Base-by-base conservation (phyloP, 1,140 invertebrate genomes). In the Sminthurinus signatus region DNA sequence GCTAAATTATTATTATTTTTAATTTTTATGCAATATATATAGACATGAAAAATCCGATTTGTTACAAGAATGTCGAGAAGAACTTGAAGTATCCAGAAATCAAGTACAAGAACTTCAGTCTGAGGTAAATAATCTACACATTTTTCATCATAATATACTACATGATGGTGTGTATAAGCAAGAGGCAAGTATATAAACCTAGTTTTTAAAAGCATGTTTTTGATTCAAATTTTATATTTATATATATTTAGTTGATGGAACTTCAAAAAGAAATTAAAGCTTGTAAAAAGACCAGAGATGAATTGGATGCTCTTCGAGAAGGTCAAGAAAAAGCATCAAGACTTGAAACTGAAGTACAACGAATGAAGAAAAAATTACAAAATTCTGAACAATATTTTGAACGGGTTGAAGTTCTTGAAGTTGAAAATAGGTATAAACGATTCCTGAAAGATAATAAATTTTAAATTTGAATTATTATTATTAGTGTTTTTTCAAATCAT, bases 11-110 rank as follows among this genome's bases (percentile, higher is more conserved):
- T n/a, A n/a, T n/a, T n/a, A n/a, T n/a, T n/a, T 48, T 48, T 17
- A 48, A 17, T 10, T 14, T 15, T 55, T 25, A 28, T 55, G 43
- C 12, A 42, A 60, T 42, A 19, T 43, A 60, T 59, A 4, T 27
- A 71, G 70, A 28, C 39, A 60, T 27, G 67, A 67, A 32, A 72
- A 72, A 63, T 59, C 70, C 1, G 70, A 69, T 21, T 48, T 72
- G 10, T 65, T 72, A 1, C 64, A 69, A 61, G 70, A 72, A 62
- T 72, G 70, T 39, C 48, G 70, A 14, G 70, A 72, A 46, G 70
- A 72, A 31, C 39, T 72, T 8, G 70, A 72, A 62, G 61, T 62
- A 10, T 60, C 70, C 1, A 69, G 64, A 51, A 51, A 51, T 29
- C 54, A 57, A 39, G 42, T 72, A 1, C 50, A 61, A 43, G 50